Base-by-base conservation (phyloP, 2,888 invertebrate species). In the Volucella zonaria region DNA sequence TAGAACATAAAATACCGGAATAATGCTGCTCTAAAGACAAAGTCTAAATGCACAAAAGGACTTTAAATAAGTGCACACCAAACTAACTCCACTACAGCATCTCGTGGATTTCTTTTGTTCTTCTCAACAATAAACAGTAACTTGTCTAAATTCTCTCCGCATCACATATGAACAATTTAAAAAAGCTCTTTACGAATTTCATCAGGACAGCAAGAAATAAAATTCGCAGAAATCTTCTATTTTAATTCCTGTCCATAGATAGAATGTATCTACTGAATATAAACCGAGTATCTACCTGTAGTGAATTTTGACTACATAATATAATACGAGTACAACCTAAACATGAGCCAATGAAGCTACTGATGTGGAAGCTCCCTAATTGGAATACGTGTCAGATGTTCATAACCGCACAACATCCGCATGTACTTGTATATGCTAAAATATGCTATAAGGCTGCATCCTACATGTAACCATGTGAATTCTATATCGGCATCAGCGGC, bases 361-460 rank as follows among this genome's bases (percentile, higher is more conserved):
- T 54, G 43, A 54, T 52, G 43, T n/a, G 54, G 43, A 52, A 54
- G 23, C 31, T 31, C 14, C 54, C 45, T 67, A 67, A 67, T 67
- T 67, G 67, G 67, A 12, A 67, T 67, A 43, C 45, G 45, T 43
- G 67, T 67, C 67, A 67, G 54, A 67, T 67, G 23, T 54, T 67
- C 54, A 54, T 67, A 67, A 66, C 66, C 66, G 40, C 58, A 59
- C 43, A 12, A 51, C 43, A 43, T 18, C 23, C 18, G 12, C n/a
- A 38, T 11, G 31, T 49, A n/a, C 10, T 14, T 12, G 42, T n/a
- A 23, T 52, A 23, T 52, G 45, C 11, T 42, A 38, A 18, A 40
- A 15, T 15, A 15, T 18, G 31, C 12, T 42, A 42, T 12, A 1
- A 1, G 10, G 49, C 2, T 51, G 15, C 18, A n/a, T n/a, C n/a